These are phyloP conservation scores for Melikaiella ostensackeni DNA, from an alignment of 2,888 invertebrate genomes.

Conservation along the genomic window DNA sequence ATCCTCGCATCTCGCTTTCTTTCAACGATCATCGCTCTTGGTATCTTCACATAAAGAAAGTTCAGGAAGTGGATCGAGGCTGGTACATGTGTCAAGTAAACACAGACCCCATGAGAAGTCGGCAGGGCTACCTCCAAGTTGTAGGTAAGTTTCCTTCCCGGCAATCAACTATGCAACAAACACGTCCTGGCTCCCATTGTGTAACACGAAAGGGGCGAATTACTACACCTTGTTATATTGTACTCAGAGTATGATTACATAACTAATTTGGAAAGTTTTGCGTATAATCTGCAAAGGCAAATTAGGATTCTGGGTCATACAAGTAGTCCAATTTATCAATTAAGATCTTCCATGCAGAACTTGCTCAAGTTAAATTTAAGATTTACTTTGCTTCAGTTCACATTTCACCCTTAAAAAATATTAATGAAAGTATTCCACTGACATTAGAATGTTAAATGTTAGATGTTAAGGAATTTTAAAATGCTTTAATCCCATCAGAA, in stretches of 20 bases:
- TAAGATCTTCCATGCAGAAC: constrained; percentile 2
- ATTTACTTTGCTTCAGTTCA: too few relatives aligned
- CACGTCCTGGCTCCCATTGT: constrained; percentile 10
- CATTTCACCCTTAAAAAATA: too few relatives aligned
- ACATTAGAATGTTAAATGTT: too few relatives aligned
- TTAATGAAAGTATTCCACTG: too few relatives aligned
- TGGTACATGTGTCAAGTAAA: constrained; percentile 97
- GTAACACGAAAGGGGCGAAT: constrained; percentile 3
- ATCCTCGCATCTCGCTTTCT: constrained; percentile 90
- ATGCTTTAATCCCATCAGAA: too few relatives aligned
- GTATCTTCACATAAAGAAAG: constrained; percentile 93
- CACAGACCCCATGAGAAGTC: constrained; percentile 95
- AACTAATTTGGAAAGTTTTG: constrained; percentile 34
- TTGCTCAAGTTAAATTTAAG: constrained; percentile 5
- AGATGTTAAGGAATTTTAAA: too few relatives aligned
- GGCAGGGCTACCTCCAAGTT: constrained; percentile 93
- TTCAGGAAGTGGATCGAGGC: constrained; percentile 91
- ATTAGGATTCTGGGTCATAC: constrained; percentile 26
- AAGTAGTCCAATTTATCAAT: constrained; percentile 14
- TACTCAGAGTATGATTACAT: constrained; percentile 17
- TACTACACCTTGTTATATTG: constrained; percentile 36
- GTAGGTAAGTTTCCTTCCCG: constrained; percentile 84
- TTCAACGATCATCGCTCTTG: constrained; percentile 95
- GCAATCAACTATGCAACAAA: constrained; percentile 26
- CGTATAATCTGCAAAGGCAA: constrained; percentile 18